Evolutionary conservation across 2,888 invertebrate species (phyloP), one percentile per base, ranked within the genome.

Genomic region (Agrotis clavis): DNA sequence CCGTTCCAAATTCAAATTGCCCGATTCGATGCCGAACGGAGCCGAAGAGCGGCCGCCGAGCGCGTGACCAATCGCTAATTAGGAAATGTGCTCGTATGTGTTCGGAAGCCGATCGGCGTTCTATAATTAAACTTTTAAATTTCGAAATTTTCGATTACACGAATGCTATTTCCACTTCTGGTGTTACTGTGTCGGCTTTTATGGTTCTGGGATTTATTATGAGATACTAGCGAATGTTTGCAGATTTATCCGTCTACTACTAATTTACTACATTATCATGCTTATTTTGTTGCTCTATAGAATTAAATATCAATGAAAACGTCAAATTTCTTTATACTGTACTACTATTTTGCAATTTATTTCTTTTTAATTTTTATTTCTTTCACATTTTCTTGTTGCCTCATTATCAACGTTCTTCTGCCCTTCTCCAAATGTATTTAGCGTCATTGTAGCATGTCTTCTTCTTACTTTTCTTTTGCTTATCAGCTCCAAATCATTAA

Each of bases 51-150:
- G 92, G 92, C 92, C 92, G 90, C 90, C 92, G 92, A 90, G 92
- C 94, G 95, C 95, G 95, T 95, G 95, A 93, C 96, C 95, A 96
- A 96, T 96, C 94, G 95, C 94, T 96, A 96, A 96, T 96, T 95
- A 95, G 95, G 92, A 93, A 95, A 94, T 94, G 94, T 94, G 93
- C 92, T 93, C 93, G 82, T 84, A 84, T 86, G 71, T 86, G 83
- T 86, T 86, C 96, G 94, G 96, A 95, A 96, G 96, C 95, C 93
- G 94, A 94, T 94, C 92, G 92, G 87, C 86, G 89, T 90, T 91
- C 92, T 89, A 91, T 94, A 96, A 95, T 96, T 95, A 94, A 95
- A 94, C 90, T 94, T 94, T 93, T 90, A 93, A 93, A 92, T 90
- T 92, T 92, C 92, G 92, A 94, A 91, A 94, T 94, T 95, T 93